Evolutionary conservation across 1,140 invertebrate species (phyloP).

Genomic region (Caenorhabditis latens): DNA sequence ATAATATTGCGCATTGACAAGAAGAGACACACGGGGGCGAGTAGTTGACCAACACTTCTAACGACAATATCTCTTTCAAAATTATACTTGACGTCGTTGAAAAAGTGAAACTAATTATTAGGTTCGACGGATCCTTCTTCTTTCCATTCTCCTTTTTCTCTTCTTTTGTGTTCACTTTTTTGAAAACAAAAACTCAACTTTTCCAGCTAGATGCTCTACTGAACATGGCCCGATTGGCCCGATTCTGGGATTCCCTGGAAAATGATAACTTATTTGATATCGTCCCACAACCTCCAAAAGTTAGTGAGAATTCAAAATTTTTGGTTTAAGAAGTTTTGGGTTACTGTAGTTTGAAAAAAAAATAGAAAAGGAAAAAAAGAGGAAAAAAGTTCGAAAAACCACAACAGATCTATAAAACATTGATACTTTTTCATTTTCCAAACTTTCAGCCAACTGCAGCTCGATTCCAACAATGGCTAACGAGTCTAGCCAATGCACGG

Average conservation of each 20-base stretch:
- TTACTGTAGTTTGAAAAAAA: neutral
- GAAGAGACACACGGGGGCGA: constrained; percentile 5
- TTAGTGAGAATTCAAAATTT: neutral
- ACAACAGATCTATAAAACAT: too few species aligned
- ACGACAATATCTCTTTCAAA: constrained; percentile 34
- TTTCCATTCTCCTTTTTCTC: neutral
- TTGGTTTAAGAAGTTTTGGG: neutral
- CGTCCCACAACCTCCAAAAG: constrained; percentile 17
- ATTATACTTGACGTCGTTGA: constrained; percentile 22
- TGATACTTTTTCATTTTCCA: too few species aligned
- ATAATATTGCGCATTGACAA: constrained; percentile 53
- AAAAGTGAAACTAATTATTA: constrained; percentile 43
- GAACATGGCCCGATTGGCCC: constrained; percentile 37
- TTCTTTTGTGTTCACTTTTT: neutral
- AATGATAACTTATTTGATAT: constrained; percentile 37
- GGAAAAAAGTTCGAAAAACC: too few species aligned
- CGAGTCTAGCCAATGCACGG: constrained; percentile 21
- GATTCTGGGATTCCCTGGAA: constrained; percentile 50
- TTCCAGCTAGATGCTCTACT: constrained; percentile 34
- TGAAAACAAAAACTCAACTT: neutral
- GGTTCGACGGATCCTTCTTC: neutral
- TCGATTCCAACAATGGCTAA: constrained; percentile 23
- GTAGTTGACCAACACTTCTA: neutral
- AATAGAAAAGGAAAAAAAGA: too few species aligned
- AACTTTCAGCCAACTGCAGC: constrained; percentile 21